Conservation (phyloP, 2,797 vertebrate genomes). For the Trachops cirrhosus region DNA sequence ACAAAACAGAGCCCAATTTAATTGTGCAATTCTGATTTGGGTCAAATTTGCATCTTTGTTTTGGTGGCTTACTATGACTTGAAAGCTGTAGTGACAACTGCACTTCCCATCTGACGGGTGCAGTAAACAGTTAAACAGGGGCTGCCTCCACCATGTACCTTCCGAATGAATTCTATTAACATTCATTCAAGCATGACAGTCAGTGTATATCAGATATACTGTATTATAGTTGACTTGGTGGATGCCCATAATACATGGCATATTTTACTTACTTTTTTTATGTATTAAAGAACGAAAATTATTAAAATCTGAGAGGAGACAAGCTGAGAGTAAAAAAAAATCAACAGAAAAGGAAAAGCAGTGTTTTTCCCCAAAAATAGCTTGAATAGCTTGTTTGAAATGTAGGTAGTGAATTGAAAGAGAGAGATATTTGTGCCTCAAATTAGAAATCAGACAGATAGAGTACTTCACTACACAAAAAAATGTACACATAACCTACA, state of each 20-base stretch:
- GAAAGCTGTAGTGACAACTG: slow-evolving; percentile 80
- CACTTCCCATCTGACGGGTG: slow-evolving; percentile 84
- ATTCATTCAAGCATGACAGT: slow-evolving; percentile 87
- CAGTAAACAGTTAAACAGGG: slow-evolving; percentile 86
- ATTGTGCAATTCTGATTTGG: slow-evolving; percentile 78
- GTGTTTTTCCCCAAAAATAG: slow-evolving; percentile 77
- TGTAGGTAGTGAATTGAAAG: slow-evolving; percentile 82
- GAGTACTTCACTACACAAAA: slow-evolving; percentile 83
- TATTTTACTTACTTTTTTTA: slow-evolving; percentile 87
- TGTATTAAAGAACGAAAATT: slow-evolving; percentile 86
- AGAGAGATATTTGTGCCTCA: slow-evolving; percentile 86
- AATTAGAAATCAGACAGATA: slow-evolving; percentile 87
- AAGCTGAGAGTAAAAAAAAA: slow-evolving; percentile 79
- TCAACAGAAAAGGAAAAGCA: slow-evolving; percentile 79
- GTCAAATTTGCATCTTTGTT: slow-evolving; percentile 80
- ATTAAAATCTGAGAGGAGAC: slow-evolving; percentile 84
- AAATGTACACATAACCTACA: slow-evolving; percentile 85
- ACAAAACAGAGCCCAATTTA: slow-evolving; percentile 70
- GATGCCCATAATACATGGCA: slow-evolving; percentile 84
- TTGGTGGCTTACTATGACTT: slow-evolving; percentile 78
- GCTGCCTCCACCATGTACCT: slow-evolving; percentile 86
- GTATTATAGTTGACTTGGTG: slow-evolving; percentile 87
- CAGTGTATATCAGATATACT: slow-evolving; percentile 88
- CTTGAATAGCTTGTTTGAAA: slow-evolving; percentile 85
- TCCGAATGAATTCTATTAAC: slow-evolving; percentile 89